These are phyloP conservation scores for Agrypnia vestita DNA, from an alignment of 1,140 invertebrate species.

Conservation along the genomic window DNA sequence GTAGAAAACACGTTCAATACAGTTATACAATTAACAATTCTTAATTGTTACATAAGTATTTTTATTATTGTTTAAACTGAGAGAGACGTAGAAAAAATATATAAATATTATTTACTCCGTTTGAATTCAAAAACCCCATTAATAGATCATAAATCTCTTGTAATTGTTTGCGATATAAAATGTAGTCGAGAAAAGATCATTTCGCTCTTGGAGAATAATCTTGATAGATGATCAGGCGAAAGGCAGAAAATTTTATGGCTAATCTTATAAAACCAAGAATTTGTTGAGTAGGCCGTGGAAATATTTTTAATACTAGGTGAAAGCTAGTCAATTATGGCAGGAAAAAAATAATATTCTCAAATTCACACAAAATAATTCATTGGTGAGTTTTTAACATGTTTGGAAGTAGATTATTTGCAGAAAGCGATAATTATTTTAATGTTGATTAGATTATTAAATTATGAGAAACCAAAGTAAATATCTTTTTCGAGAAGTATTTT, in stretches of 20 bases:
- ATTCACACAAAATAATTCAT: background rate
- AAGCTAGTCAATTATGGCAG: background rate
- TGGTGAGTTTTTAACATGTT: no score
- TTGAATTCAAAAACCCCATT: background rate
- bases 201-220: background rate
- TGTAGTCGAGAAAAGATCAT: background rate
- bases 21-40: no score
- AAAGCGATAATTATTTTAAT: background rate
- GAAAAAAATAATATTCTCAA: background rate
- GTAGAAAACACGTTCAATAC: no score
- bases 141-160: slow-evolving; percentile 22
- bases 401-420: no score
- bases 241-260: background rate
- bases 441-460: background rate
- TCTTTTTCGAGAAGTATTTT: no score
- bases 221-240: slow-evolving; percentile 25
- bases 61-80: no score
- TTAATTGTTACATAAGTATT: no score
- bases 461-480: no score
- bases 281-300: background rate
- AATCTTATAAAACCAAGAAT: background rate
- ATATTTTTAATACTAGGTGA: background rate
- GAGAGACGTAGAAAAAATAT: background rate
- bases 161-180: slow-evolving; percentile 21
- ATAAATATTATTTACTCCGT: background rate